Percentiles rank a stretch among this genome's conserved stretches.
These are phyloP conservation scores for Pithecia hirsuta DNA, from an alignment of 2,797 vertebrate species.

Conservation along the genomic window DNA sequence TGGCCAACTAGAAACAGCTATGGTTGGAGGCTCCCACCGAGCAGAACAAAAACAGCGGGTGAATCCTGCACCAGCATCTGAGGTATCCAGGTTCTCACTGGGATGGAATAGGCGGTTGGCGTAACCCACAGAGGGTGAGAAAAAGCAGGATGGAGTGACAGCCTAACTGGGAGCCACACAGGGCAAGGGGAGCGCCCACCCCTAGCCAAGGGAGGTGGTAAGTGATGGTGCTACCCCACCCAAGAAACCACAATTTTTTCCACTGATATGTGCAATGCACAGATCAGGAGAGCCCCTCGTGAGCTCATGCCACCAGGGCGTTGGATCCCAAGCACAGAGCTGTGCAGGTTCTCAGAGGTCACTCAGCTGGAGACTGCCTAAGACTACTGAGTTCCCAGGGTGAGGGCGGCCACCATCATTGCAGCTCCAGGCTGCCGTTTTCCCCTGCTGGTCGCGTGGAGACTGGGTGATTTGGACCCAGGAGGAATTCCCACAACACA, in stretches of 20 bases:
- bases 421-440: neutral
- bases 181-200: neutral
- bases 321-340: neutral
- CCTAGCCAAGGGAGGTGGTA: neutral
- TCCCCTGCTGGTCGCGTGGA: too few species aligned
- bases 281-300: neutral
- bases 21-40: neutral
- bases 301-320: neutral
- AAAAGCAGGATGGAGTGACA: neutral
- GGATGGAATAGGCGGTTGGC: neutral
- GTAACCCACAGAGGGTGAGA: neutral
- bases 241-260: neutral
- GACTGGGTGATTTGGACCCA: neutral
- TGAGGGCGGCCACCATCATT: neutral
- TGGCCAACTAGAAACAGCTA: neutral
- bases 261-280: neutral
- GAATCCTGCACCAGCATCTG: neutral
- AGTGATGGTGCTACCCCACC: neutral
- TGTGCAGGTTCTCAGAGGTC: neutral
- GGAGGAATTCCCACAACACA: neutral
- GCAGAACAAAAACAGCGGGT: neutral
- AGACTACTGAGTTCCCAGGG: neutral
- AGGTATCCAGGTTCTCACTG: neutral
- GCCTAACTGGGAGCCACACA: neutral
- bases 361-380: neutral